Conservation (phyloP, 2,113 vertebrate species). For the Heloderma charlesbogerti region DNA sequence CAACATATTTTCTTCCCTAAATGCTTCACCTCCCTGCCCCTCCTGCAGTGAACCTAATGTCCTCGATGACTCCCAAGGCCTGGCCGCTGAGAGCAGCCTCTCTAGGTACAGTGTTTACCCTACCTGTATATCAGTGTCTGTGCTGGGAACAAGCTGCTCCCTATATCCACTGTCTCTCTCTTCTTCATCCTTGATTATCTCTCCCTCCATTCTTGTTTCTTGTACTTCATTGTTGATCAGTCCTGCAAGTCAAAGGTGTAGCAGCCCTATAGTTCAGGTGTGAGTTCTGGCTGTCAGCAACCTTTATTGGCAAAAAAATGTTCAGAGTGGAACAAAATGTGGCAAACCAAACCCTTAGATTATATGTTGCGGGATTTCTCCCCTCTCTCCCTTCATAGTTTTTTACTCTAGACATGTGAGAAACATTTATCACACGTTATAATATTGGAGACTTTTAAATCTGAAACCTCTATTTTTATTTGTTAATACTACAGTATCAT, state of each 20-base stretch:
- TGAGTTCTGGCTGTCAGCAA: conserved; percentile 65
- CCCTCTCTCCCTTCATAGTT: conserved; percentile 18
- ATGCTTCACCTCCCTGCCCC: conserved; percentile 91
- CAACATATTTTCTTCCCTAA: conserved; percentile 87
- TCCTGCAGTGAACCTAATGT: conserved; percentile 99
- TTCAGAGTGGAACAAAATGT: conserved; percentile 38
- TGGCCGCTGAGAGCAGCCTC: conserved; percentile 98
- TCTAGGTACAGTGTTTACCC: conserved; percentile 98
- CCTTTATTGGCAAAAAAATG: not conserved
- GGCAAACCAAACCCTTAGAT: not conserved
- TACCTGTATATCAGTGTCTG: conserved; percentile 89
- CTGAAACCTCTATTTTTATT: conserved; percentile 47
- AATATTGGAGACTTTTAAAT: conserved; percentile 54
- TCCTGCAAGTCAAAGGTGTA: conserved; percentile 84
- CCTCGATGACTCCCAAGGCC: conserved; percentile 99
- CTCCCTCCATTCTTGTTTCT: conserved; percentile 75
- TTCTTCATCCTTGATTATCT: conserved; percentile 62
- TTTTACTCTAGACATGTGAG: conserved; percentile 44
- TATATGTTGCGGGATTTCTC: not conserved
- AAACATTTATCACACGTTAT: conserved; percentile 37
- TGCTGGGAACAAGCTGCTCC: conserved; percentile 84
- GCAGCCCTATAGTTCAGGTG: conserved; percentile 71
- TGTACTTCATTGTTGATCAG: conserved; percentile 78
- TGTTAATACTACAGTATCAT: conserved; percentile 39
- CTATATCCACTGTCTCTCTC: conserved; percentile 70